Percentiles rank a stretch among this genome's conserved stretches.
Evolutionary conservation across 2,797 vertebrate species (phyloP).

Genomic region (Rhabdomys pumilio): DNA sequence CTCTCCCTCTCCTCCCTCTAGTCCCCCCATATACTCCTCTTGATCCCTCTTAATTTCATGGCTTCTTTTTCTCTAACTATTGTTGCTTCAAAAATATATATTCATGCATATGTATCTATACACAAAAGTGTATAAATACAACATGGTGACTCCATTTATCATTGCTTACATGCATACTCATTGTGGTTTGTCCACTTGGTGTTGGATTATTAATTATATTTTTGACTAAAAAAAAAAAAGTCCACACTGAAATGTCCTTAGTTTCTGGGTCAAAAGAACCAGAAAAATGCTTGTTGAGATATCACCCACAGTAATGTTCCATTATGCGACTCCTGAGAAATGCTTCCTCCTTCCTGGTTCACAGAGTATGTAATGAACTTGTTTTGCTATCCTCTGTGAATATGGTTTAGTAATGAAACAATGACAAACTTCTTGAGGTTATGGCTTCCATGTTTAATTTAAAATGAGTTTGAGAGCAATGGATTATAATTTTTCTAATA

Average conservation of each 20-base stretch:
- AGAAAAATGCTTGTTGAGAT: background rate
- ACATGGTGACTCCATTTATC: background rate
- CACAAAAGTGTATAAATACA: background rate
- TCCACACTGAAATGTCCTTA: background rate
- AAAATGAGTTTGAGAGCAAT: constrained; percentile 29
- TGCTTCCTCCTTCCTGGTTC: background rate
- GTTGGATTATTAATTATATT: background rate
- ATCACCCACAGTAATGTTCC: background rate
- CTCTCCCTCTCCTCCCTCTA: background rate
- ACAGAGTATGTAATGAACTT: background rate
- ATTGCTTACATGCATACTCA: background rate
- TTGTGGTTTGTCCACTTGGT: background rate
- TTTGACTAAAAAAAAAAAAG: background rate
- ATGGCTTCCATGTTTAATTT: constrained; percentile 11
- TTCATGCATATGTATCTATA: background rate
- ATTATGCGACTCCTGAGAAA: background rate
- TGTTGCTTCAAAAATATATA: background rate
- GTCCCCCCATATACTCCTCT: rapidly evolving
- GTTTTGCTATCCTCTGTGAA: constrained; percentile 16
- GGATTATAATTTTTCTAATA: constrained; percentile 12
- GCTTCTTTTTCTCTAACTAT: background rate
- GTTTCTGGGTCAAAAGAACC: background rate
- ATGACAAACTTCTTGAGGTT: background rate
- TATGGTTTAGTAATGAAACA: constrained; percentile 52
- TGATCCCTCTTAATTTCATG: background rate